A percentile compares a stretch with the other conserved stretches of the same genome.
Evolutionary conservation across 2,797 vertebrate genomes (phyloP).

Genomic region (Megaceryle alcyon): DNA sequence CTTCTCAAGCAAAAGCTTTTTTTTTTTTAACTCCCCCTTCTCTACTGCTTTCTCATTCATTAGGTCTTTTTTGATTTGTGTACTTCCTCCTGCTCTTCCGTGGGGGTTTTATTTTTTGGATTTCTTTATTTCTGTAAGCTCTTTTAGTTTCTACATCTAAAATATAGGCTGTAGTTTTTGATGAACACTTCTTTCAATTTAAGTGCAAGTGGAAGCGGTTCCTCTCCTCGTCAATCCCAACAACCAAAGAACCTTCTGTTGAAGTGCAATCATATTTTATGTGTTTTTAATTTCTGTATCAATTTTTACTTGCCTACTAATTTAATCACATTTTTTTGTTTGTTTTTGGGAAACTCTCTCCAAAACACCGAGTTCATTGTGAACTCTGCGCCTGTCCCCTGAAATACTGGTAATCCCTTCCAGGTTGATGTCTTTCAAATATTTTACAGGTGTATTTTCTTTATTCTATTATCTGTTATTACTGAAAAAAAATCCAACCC

Average conservation of each 20-base stretch:
- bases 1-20: background rate
- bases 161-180: background rate
- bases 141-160: background rate
- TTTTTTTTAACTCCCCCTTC: background rate
- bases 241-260: background rate
- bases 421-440: background rate
- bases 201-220: background rate
- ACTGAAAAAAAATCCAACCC: background rate
- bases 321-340: background rate
- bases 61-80: background rate
- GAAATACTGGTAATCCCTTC: background rate
- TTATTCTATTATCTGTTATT: background rate
- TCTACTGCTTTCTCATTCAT: background rate
- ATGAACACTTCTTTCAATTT: background rate
- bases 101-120: background rate
- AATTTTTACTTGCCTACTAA: background rate
- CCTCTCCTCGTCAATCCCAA: background rate
- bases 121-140: background rate
- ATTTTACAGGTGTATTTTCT: background rate
- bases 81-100: background rate
- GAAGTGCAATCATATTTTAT: background rate
- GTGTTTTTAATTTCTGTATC: background rate
- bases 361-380: background rate
- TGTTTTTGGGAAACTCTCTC: background rate
- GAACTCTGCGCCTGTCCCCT: background rate